These are phyloP conservation scores for Agonopterix arenella DNA, from an alignment of 2,888 invertebrate species.

Conservation along the genomic window DNA sequence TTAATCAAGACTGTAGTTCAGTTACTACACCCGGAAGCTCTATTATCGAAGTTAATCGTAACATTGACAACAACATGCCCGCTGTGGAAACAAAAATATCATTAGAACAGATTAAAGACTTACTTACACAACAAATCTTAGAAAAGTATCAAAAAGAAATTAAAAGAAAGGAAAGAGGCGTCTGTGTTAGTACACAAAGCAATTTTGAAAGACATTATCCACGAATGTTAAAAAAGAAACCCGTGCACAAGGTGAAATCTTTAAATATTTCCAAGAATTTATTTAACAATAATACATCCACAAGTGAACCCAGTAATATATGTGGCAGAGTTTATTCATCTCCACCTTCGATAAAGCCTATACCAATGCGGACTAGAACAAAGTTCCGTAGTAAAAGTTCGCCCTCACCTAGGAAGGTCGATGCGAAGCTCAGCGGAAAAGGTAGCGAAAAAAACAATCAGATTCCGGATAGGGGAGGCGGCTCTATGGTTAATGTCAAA, in stretches of 20 bases:
- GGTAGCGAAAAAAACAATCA: no score
- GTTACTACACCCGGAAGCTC: slow-evolving; percentile 67
- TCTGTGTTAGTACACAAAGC: slow-evolving; percentile 11
- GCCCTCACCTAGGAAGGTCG: slow-evolving; percentile 28
- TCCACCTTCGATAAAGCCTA: slow-evolving; percentile 7
- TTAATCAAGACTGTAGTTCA: slow-evolving; percentile 63
- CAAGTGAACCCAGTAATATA: neutral
- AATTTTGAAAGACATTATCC: slow-evolving; percentile 9
- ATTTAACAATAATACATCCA: slow-evolving; percentile 18
- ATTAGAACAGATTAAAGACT: slow-evolving; percentile 50
- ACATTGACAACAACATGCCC: slow-evolving; percentile 30
- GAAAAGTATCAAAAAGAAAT: slow-evolving; percentile 20
- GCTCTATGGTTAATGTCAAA: no score
- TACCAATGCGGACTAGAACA: slow-evolving; percentile 10
- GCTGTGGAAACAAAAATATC: slow-evolving; percentile 42
- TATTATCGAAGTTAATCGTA: slow-evolving; percentile 51
- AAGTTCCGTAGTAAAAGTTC: slow-evolving; percentile 35
- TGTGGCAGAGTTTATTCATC: no score
- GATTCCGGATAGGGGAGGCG: no score
- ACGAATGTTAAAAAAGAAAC: slow-evolving; percentile 30
- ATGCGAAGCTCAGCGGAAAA: neutral
- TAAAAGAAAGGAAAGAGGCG: neutral
- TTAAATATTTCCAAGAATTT: slow-evolving; percentile 57
- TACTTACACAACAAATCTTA: slow-evolving; percentile 42
- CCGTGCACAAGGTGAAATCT: slow-evolving; percentile 60